Evolutionary conservation across 2,888 invertebrate species (phyloP), one percentile per base, ranked within the genome.

Genomic region (Hemicrepidius hirtus): DNA sequence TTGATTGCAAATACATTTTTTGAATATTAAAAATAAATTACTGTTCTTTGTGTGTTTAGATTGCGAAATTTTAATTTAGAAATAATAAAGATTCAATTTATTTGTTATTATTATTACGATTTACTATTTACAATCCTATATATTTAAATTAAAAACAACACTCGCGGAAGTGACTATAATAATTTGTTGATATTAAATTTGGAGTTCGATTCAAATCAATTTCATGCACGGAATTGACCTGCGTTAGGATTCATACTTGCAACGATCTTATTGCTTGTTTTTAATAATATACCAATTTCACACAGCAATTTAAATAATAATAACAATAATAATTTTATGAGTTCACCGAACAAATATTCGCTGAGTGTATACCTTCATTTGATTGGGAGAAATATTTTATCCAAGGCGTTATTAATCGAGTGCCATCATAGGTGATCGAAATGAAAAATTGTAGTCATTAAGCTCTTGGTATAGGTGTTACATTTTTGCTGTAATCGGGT

Each of bases 381-480:
- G 50, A n/a, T 50, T 50, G 2, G 9, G 35, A 18, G 32, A 55
- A 20, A 55, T 35, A 16, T 32, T 55, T 55, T 55, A n/a, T n/a
- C n/a, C n/a, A 35, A 57, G 16, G 10, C 10, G 20, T 37, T 12
- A 20, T 21, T 57, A 57, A 57, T 57, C 18, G 18, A 35, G 37
- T 20, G 20, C 18, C 57, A 37, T 57, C 57, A 12, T 18, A 57
- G 12, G 18, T 20, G 37, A 57, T 21, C 20, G 37, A 37, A 57
- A 57, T 57, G 57, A 57, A 57, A 57, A 57, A 37, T 57, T 10
- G 37, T 9, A 10, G 37, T 40, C 57, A 18, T 57, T 57, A 57
- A 28, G 20, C 18, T 37, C 37, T 20, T 20, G 37, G 37, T 21
- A 37, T 37, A 13, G 57, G 37, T 37, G 57, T 57, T 57, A 18